phyloP scores from a whole-genome alignment of 2,797 vertebrate genomes.

The Nyctalus aviator region DNA sequence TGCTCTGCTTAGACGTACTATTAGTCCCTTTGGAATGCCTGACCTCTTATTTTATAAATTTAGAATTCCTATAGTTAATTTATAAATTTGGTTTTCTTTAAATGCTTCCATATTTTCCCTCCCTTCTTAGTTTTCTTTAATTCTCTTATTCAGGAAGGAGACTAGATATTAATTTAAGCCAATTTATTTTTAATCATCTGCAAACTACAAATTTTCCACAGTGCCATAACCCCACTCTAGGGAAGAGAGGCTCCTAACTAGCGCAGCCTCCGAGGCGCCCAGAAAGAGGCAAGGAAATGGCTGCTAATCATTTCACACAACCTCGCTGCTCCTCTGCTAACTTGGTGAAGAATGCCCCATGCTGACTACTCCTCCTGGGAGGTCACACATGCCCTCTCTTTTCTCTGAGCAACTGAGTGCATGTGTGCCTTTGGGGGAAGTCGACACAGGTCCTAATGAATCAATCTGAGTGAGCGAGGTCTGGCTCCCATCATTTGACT shows the following conservation, averaged over 20 bases:
- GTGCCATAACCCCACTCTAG: conserved; percentile 21
- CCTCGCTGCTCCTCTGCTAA: fast-evolving
- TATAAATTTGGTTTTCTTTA: conserved; percentile 34
- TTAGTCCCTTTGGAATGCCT: neutral
- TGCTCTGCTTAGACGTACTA: neutral
- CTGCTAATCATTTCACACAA: conserved; percentile 11
- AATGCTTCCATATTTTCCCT: conserved; percentile 6
- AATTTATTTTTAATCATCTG: conserved; percentile 69
- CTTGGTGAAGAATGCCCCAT: neutral
- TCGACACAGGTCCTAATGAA: conserved; percentile 44
- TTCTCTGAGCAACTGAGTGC: neutral
- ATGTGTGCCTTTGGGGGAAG: neutral
- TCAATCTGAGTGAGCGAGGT: conserved; percentile 10
- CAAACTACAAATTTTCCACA: conserved; percentile 37
- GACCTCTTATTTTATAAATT: conserved; percentile 37
- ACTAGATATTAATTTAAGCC: conserved; percentile 60
- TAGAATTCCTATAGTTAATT: conserved; percentile 50
- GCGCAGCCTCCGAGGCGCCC: neutral
- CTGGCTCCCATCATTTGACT: conserved; percentile 28
- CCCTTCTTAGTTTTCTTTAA: conserved; percentile 26
- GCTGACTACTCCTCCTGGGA: conserved; percentile 35
- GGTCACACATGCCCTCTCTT: conserved; percentile 22
- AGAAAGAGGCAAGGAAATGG: conserved; percentile 36
- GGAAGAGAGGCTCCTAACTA: conserved; percentile 59
- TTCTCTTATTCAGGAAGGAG: conserved; percentile 54